Evolutionary conservation across 1,140 invertebrate genomes (phyloP).

Genomic region (Papilio xuthus): DNA sequence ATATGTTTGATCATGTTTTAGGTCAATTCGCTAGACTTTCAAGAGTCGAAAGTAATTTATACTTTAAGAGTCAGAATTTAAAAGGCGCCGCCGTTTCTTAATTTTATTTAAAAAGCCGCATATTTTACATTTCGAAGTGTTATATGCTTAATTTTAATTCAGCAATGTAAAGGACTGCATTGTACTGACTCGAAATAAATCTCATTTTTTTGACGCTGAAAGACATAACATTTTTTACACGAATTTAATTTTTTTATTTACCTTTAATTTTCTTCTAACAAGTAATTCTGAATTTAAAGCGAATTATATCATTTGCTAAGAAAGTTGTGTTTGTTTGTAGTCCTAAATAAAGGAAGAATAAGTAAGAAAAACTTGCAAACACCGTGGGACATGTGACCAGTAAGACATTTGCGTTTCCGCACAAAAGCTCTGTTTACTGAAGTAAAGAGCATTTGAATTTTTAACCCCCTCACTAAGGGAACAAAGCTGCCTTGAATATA

Average conservation of each 20-base stretch:
- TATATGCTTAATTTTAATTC: not conserved
- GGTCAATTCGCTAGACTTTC: constrained; percentile 32
- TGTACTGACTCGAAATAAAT: not conserved
- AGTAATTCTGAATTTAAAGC: no score
- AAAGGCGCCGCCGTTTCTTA: not conserved
- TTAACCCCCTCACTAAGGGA: constrained; percentile 12
- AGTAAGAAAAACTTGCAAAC: constrained; percentile 1
- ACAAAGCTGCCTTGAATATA: constrained; percentile 32
- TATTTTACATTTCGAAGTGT: not conserved
- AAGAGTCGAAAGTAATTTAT: constrained; percentile 23
- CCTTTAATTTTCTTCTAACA: no score
- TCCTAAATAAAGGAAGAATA: not conserved
- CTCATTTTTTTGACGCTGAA: no score
- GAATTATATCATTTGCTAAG: not conserved
- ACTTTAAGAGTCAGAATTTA: constrained; percentile 1
- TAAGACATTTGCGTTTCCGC: constrained; percentile 14
- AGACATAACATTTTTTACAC: no score
- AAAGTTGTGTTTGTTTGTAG: not conserved
- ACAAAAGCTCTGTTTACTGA: constrained; percentile 33
- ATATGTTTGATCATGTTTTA: constrained; percentile 42
- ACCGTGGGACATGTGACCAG: constrained; percentile 24
- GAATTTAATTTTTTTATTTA: no score
- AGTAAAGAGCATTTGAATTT: constrained; percentile 36
- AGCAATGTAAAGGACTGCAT: not conserved
- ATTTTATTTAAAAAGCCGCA: not conserved